Conservation (phyloP, 2,113 vertebrate genomes). For the Lynx canadensis region DNA sequence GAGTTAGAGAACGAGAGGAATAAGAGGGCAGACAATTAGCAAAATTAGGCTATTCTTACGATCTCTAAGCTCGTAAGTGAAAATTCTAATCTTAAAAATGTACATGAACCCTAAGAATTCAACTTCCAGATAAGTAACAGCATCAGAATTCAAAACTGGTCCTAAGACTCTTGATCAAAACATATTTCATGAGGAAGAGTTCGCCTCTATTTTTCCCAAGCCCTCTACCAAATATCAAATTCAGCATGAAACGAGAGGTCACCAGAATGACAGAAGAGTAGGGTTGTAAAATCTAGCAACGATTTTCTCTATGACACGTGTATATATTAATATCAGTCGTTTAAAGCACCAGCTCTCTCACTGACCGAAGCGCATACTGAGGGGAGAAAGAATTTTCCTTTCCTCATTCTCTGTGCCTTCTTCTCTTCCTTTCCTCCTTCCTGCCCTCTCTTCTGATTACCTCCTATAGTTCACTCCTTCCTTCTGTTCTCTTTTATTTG, state of each 20-base stretch:
- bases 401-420: not conserved
- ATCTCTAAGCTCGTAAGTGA: not conserved
- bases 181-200: not conserved
- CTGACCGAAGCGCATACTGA: not conserved
- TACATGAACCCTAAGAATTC: not conserved
- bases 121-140: not conserved
- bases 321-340: not conserved
- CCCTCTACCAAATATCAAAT: not conserved
- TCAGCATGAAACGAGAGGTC: not conserved
- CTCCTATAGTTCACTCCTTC: not conserved
- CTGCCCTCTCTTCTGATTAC: not conserved
- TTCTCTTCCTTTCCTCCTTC: not conserved
- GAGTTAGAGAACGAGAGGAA: not conserved
- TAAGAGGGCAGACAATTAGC: not conserved
- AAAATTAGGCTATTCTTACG: not conserved
- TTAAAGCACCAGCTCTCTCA: not conserved
- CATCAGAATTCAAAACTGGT: not conserved
- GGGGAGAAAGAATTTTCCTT: not conserved
- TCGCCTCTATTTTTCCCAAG: not conserved
- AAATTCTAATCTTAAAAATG: not conserved
- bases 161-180: not conserved
- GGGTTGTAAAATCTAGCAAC: not conserved
- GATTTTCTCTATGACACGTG: not conserved
- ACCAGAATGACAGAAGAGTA: not conserved
- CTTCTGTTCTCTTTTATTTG: not conserved